A percentile compares a stretch with the other conserved stretches of the same genome.
These are phyloP conservation scores for Indri indri DNA, from an alignment of 2,113 vertebrate genomes.

Conservation along the genomic window DNA sequence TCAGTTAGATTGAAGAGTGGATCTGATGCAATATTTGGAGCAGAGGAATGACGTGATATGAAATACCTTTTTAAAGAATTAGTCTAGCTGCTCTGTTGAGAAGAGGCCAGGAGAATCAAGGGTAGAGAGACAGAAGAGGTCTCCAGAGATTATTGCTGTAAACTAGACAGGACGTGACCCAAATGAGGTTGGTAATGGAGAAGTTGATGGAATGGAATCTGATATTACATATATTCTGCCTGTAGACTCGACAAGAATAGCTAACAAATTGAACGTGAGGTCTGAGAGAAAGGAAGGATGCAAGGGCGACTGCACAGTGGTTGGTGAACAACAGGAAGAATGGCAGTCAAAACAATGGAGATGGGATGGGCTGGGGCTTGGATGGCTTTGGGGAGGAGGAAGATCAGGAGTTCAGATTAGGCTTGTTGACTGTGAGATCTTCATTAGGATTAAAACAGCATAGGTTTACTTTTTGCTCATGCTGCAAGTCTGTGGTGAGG, in stretches of 20 bases:
- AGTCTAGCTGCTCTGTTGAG: neutral
- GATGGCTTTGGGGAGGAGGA: neutral
- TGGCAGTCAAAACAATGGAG: neutral
- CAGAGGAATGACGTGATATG: neutral
- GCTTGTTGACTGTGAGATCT: neutral
- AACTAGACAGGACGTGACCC: neutral
- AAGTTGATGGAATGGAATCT: neutral
- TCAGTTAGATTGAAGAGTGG: neutral
- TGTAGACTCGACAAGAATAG: neutral
- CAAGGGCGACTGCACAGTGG: neutral
- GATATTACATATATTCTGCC: neutral
- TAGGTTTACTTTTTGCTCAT: neutral
- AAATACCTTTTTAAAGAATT: neutral
- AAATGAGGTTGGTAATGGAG: neutral
- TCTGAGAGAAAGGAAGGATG: neutral
- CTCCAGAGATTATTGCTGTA: neutral
- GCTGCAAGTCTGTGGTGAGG: neutral
- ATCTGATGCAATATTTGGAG: neutral
- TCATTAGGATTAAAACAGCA: neutral
- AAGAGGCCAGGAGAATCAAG: neutral
- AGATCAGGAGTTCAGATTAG: neutral
- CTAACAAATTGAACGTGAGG: too few species aligned
- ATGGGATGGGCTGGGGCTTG: neutral
- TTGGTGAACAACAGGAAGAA: neutral
- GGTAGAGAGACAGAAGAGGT: neutral